These are phyloP conservation scores for Thripadectes ignobilis DNA, from an alignment of 2,797 vertebrate genomes.

Conservation along the genomic window DNA sequence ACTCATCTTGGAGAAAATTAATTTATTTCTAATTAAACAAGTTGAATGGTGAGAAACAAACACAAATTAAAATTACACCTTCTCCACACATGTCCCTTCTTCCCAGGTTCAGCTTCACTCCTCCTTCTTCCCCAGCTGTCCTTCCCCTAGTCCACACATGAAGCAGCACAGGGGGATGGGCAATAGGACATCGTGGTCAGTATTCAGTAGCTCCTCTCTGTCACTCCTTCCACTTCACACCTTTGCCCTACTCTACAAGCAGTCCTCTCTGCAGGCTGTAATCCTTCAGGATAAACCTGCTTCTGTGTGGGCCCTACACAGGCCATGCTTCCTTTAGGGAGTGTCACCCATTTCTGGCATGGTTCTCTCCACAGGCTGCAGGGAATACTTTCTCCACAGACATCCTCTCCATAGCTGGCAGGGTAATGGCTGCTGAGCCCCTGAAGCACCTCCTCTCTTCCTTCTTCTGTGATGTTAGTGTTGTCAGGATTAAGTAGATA, in stretches of 20 bases:
- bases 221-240: background rate
- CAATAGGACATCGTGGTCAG: background rate
- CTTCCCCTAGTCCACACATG: background rate
- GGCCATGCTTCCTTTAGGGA: background rate
- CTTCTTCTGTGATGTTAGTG: background rate
- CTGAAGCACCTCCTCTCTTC: background rate
- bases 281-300: background rate
- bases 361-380: background rate
- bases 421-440: background rate
- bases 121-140: background rate
- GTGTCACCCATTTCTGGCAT: background rate
- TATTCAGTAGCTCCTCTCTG: background rate
- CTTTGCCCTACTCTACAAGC: background rate
- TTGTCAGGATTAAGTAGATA: background rate
- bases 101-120: background rate
- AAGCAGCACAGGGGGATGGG: rapidly evolving
- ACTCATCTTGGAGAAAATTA: background rate
- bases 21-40: background rate
- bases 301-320: background rate
- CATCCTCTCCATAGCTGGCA: background rate
- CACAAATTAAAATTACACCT: background rate
- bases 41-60: background rate
- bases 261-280: background rate
- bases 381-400: background rate
- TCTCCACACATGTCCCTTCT: background rate